Conservation (phyloP, 2,888 invertebrate genomes). For the Amblyjoppa proteus region DNA sequence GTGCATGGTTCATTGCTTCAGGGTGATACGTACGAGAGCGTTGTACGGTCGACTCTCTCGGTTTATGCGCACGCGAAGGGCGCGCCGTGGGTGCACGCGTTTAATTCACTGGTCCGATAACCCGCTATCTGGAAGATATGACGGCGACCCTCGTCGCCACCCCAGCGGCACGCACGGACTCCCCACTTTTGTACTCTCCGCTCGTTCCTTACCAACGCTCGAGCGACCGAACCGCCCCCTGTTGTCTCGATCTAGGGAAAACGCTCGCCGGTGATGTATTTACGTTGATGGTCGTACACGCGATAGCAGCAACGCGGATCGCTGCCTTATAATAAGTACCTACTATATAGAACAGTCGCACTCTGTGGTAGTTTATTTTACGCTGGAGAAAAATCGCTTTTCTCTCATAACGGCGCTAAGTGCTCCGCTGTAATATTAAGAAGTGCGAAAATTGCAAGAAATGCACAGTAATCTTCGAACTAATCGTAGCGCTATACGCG, state of each 20-base stretch:
- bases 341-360: constrained; percentile 6
- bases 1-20: constrained; percentile 41
- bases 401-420: constrained; percentile 21
- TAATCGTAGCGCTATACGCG: background rate
- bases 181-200: constrained; percentile 22
- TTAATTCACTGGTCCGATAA: constrained; percentile 71
- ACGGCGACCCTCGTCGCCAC: constrained; percentile 66
- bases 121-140: constrained; percentile 70
- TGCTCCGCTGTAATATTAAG: constrained; percentile 23
- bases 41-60: constrained; percentile 3
- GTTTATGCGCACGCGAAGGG: constrained; percentile 58
- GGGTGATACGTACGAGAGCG: background rate
- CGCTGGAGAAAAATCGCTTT: constrained; percentile 14
- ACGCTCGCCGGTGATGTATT: constrained; percentile 67
- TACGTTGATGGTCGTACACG: constrained; percentile 66
- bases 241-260: constrained; percentile 41
- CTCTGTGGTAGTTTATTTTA: constrained; percentile 26
- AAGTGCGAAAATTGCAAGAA: background rate
- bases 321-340: constrained; percentile 1
- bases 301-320: constrained; percentile 47
- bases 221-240: background rate
- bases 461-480: background rate
- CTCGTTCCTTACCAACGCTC: constrained; percentile 24
- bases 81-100: constrained; percentile 61
- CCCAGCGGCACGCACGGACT: constrained; percentile 47